Evolutionary conservation across 2,888 invertebrate species (phyloP).

Genomic region (Drosophila paucipuncta): DNA sequence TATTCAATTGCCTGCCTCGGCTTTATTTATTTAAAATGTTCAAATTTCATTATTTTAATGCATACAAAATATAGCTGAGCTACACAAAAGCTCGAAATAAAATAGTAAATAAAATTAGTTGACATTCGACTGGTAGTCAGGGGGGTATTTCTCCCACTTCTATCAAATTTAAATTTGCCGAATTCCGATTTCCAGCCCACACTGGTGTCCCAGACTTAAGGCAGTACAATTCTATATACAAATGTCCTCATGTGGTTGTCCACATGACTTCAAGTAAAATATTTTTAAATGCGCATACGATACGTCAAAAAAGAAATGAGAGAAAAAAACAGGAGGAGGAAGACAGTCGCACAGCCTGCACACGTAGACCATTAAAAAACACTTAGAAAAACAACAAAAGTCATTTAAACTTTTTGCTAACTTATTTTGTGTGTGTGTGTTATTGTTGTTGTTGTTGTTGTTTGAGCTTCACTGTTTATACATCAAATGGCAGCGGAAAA

Average conservation of each 20-base stretch:
- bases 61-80: background rate
- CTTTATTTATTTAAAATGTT: constrained; percentile 9
- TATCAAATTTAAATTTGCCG: background rate
- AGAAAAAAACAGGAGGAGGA: background rate
- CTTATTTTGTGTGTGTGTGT: constrained; percentile 37
- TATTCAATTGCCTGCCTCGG: background rate
- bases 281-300: constrained; percentile 58
- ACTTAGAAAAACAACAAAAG: constrained; percentile 81
- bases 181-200: no score
- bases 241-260: constrained; percentile 20
- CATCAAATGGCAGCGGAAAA: constrained; percentile 51
- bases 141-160: background rate
- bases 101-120: background rate
- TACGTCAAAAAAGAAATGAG: constrained; percentile 31
- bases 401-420: constrained; percentile 80
- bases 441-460: constrained; percentile 1
- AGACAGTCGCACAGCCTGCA: constrained; percentile 46
- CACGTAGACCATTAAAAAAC: constrained; percentile 80
- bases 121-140: background rate
- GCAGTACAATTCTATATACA: background rate
- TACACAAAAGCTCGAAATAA: background rate
- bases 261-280: constrained; percentile 34
- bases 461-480: constrained; percentile 41
- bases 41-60: constrained; percentile 9
- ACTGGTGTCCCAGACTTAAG: constrained; percentile 1